phyloP scores from a whole-genome alignment of 2,797 vertebrate genomes.

The Hypotaenidia philippensis region DNA sequence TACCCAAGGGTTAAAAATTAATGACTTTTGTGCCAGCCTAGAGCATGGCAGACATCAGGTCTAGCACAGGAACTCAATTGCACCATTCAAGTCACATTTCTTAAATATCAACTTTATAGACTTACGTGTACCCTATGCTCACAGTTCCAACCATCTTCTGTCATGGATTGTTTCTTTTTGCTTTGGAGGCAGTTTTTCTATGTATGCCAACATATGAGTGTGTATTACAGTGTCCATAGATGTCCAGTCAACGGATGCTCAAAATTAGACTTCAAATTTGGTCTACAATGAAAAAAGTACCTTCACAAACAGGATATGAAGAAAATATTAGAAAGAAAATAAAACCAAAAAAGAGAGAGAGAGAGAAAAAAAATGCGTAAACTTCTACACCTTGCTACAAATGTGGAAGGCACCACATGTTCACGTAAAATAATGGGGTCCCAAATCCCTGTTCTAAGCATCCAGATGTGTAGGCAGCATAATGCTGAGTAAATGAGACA shows the following conservation, averaged over 20 bases:
- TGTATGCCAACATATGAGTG: neutral
- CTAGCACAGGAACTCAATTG: neutral
- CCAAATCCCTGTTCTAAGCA: neutral
- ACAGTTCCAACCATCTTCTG: neutral
- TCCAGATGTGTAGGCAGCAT: neutral
- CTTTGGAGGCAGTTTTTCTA: neutral
- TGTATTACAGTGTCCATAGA: neutral
- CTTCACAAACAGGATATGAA: neutral
- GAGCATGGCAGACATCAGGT: neutral
- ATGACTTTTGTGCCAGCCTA: neutral
- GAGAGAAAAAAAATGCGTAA: no score
- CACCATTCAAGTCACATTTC: neutral
- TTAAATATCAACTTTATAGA: neutral
- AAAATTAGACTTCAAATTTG: neutral
- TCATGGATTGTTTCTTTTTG: neutral
- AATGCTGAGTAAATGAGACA: neutral
- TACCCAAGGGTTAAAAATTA: neutral
- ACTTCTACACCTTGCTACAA: neutral
- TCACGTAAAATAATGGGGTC: neutral
- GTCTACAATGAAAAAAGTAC: neutral
- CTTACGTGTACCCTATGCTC: neutral
- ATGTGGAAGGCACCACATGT: neutral
- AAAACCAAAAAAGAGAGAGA: no score
- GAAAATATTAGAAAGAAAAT: neutral
- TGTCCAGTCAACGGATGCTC: neutral